A percentile compares a stretch with the other conserved stretches of the same genome.
These are phyloP conservation scores for Discoglossus pictus DNA, from an alignment of 2,797 vertebrate species.

Conservation along the genomic window DNA sequence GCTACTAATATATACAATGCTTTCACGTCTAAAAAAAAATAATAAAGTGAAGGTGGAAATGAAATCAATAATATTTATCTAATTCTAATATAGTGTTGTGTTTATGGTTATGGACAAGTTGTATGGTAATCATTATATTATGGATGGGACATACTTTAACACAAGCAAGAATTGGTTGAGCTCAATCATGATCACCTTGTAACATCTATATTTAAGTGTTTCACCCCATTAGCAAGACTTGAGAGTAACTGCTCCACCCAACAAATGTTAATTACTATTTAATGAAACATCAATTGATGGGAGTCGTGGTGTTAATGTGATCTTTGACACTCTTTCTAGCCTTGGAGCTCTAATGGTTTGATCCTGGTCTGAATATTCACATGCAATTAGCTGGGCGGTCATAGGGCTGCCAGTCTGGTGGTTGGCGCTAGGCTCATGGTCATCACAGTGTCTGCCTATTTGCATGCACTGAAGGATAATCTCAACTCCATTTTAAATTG, in stretches of 20 bases:
- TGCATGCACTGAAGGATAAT: constrained; percentile 70
- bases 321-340: neutral
- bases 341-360: constrained; percentile 4
- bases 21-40: too few relatives aligned
- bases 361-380: constrained; percentile 66
- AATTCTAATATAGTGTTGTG: too few relatives aligned
- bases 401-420: constrained; percentile 65
- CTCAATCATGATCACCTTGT: constrained; percentile 3
- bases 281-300: constrained; percentile 69
- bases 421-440: constrained; percentile 60
- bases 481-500: constrained; percentile 70
- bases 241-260: constrained; percentile 60
- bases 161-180: neutral
- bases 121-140: too few relatives aligned
- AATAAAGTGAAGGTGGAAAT: too few relatives aligned
- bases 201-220: constrained; percentile 48
- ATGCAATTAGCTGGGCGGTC: constrained; percentile 76
- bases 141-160: too few relatives aligned
- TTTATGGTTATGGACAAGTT: too few relatives aligned
- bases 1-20: too few relatives aligned
- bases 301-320: constrained; percentile 15
- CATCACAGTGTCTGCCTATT: constrained; percentile 49
- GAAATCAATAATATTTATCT: too few relatives aligned
- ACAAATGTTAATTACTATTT: constrained; percentile 75
- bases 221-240: constrained; percentile 69